phyloP scores from a whole-genome alignment of 2,888 invertebrate species.

The Chaitophorus viminalis region DNA sequence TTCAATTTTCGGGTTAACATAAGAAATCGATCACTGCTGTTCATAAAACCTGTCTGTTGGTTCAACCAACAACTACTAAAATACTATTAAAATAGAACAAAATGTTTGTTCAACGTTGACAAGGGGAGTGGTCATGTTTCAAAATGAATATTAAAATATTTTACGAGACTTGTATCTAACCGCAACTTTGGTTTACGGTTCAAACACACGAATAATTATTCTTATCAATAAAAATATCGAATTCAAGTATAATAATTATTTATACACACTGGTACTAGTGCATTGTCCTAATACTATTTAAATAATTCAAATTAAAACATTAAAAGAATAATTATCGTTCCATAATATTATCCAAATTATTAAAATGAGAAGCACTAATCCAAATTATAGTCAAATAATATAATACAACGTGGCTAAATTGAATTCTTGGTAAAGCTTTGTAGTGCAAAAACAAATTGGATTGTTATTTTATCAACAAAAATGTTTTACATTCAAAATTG shows the following conservation, averaged over 20 bases:
- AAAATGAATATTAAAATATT: background rate
- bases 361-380: too few relatives aligned
- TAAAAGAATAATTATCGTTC: too few relatives aligned
- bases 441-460: background rate
- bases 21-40: background rate
- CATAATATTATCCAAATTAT: too few relatives aligned
- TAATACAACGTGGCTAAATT: too few relatives aligned
- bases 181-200: background rate
- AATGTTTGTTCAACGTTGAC: background rate
- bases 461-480: background rate
- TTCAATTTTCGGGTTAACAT: background rate
- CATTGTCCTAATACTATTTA: too few relatives aligned
- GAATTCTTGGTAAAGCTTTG: background rate
- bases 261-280: too few relatives aligned
- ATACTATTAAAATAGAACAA: background rate
- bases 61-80: background rate
- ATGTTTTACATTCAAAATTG: background rate
- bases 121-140: background rate
- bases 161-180: background rate
- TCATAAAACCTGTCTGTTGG: background rate
- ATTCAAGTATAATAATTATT: background rate
- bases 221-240: background rate
- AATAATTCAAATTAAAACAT: too few relatives aligned
- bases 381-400: too few relatives aligned
- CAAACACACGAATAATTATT: background rate